These are phyloP conservation scores for Scaptomyza reducta DNA, from an alignment of 2,888 invertebrate species.

Conservation along the genomic window DNA sequence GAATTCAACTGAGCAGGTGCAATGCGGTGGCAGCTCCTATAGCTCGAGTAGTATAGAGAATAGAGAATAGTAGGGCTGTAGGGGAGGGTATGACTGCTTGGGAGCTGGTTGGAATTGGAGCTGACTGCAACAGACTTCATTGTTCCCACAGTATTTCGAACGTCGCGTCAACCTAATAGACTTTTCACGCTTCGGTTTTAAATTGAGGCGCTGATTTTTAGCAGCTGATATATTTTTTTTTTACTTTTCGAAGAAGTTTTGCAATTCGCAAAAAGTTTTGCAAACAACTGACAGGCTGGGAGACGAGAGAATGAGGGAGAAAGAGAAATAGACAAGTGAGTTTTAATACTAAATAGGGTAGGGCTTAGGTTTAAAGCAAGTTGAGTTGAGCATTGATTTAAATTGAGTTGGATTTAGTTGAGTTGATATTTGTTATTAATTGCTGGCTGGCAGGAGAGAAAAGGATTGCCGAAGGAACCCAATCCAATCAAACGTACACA, in stretches of 20 bases:
- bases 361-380: slow-evolving; percentile 44
- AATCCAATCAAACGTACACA: slow-evolving; percentile 30
- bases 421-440: slow-evolving; percentile 69
- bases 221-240: slow-evolving; percentile 56
- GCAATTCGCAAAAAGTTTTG: slow-evolving; percentile 61
- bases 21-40: slow-evolving; percentile 50
- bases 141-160: slow-evolving; percentile 71
- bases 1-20: slow-evolving; percentile 59
- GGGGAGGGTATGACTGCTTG: neutral
- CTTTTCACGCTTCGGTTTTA: slow-evolving; percentile 79
- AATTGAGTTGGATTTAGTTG: slow-evolving; percentile 24
- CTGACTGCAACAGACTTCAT: slow-evolving; percentile 73
- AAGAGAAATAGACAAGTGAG: slow-evolving; percentile 20
- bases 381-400: slow-evolving; percentile 28
- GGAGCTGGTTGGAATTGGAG: slow-evolving; percentile 43
- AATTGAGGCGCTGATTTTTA: slow-evolving; percentile 77
- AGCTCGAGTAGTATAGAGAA: slow-evolving; percentile 1
- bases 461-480: slow-evolving; percentile 67
- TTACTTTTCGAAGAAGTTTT: slow-evolving; percentile 67
- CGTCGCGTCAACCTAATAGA: slow-evolving; percentile 70
- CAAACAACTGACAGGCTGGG: slow-evolving; percentile 31
- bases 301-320: neutral
- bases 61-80: neutral
- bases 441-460: slow-evolving; percentile 44
- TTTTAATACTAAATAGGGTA: slow-evolving; percentile 11